phyloP scores from a whole-genome alignment of 2,113 vertebrate species.

The Vulpes vulpes region DNA sequence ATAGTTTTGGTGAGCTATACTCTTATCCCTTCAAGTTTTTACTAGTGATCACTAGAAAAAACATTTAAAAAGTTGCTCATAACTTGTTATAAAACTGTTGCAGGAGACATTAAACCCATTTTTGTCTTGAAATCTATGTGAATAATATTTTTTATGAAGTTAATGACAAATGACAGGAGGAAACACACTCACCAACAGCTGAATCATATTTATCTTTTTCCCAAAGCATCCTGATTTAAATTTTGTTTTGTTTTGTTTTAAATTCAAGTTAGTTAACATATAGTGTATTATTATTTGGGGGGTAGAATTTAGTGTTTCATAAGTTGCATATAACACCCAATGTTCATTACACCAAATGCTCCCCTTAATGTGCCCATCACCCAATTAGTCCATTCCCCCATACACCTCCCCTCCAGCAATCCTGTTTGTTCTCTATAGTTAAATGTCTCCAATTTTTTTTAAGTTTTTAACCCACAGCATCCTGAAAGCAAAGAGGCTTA shows the following conservation, averaged over 20 bases:
- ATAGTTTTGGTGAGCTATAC: neutral
- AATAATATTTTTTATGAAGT: constrained; percentile 18
- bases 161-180: neutral
- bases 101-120: neutral
- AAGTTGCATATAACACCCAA: neutral
- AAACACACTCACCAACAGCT: neutral
- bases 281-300: neutral
- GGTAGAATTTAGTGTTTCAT: neutral
- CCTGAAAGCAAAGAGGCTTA: neutral
- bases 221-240: neutral
- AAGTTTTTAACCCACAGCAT: neutral
- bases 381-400: neutral
- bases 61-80: constrained; percentile 6
- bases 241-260: neutral
- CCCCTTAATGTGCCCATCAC: neutral
- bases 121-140: neutral
- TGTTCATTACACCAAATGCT: neutral
- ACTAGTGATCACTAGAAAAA: neutral
- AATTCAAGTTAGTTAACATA: neutral
- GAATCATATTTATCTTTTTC: neutral
- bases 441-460: neutral
- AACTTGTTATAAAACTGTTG: neutral
- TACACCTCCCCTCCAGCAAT: neutral
- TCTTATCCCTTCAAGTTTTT: constrained; percentile 2
- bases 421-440: neutral